Base-by-base conservation (phyloP, 1,140 invertebrate species). In the Drosophila willistoni region DNA sequence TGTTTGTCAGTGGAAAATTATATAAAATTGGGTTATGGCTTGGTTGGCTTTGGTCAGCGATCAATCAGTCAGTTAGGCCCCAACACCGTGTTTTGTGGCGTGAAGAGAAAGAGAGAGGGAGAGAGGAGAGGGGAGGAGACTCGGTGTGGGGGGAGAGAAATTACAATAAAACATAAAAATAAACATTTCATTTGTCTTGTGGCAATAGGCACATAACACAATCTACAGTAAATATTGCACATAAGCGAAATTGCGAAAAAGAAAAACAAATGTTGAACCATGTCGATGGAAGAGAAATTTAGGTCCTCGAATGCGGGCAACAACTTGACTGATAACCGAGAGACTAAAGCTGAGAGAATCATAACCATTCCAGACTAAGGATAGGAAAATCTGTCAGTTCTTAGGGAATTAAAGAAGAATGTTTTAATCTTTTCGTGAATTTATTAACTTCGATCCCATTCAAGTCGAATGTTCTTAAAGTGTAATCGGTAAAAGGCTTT, bases 21-120 rank as follows among this genome's bases (percentile, higher is more conserved):
- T 79, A 79, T 64, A 76, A 83, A 87, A 86, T 87, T 86, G 71
- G 65, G 29, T 55, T 76, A 70, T 70, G 39, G 55, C 42, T 55
- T 60, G 60, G 10, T 36, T 29, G 60, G 56, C 34, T 62, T 61
- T 66, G 56, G 64, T 36, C 66, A 70, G 44, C 54, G 54, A 34
- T 51, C 44, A 39, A 54, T 39, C 33, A 34, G 36, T 41, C 34
- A 39, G 44, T 59, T 25, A 62, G 57, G 33, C 41, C 34, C 44
- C 61, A 42, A 29, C 17, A 47, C 44, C 44, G 44, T 19, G 14
- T 47, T 47, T 19, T 44, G 44, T 47, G 70, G 65, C 54, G 44
- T 25, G 22, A 25, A 25, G 29, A 29, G 36, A 34, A 42, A 63
- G 57, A 51, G 34, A 9, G 14, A 5, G 14, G 6, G 29, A 59